phyloP scores from a whole-genome alignment of 2,888 invertebrate species.

The Isoperla grammatica region DNA sequence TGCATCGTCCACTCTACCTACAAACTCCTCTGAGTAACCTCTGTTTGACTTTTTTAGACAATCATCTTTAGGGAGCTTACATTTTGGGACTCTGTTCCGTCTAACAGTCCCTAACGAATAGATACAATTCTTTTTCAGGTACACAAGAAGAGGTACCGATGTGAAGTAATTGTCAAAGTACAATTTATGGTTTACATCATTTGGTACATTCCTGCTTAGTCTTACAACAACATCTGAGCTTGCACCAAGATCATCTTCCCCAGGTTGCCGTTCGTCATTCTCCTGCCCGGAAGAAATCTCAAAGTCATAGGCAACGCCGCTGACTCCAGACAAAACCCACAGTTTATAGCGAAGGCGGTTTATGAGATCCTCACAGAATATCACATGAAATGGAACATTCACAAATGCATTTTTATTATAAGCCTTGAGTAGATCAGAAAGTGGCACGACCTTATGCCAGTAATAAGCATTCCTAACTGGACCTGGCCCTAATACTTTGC shows the following conservation, averaged over 20 bases:
- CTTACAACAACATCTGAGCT: slow-evolving; percentile 38
- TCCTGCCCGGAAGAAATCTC: no score
- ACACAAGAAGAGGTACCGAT: no score
- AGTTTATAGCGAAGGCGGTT: slow-evolving; percentile 29
- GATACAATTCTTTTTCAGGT: no score
- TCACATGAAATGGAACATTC: not conserved
- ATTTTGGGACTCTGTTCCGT: slow-evolving; percentile 37
- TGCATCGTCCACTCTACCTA: slow-evolving; percentile 31
- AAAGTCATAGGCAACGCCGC: no score
- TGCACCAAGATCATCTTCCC: slow-evolving; percentile 37
- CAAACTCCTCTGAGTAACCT: slow-evolving; percentile 34
- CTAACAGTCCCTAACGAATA: slow-evolving; percentile 37
- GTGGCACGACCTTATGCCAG: not conserved
- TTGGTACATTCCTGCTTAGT: slow-evolving; percentile 36
- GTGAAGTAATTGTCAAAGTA: no score
- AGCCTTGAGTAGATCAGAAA: not conserved
- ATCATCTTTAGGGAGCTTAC: slow-evolving; percentile 37
- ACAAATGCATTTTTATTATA: not conserved
- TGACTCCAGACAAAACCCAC: no score
- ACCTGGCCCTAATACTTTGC: slow-evolving; percentile 6
- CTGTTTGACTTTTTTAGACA: slow-evolving; percentile 35
- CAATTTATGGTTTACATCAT: slow-evolving; percentile 36
- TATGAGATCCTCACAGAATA: not conserved
- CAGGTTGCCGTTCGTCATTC: no score
- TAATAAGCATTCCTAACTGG: not conserved